Evolutionary conservation across 2,113 vertebrate genomes (phyloP), one percentile per base, ranked within the genome.

Genomic region (Petrocephalus zakoni): DNA sequence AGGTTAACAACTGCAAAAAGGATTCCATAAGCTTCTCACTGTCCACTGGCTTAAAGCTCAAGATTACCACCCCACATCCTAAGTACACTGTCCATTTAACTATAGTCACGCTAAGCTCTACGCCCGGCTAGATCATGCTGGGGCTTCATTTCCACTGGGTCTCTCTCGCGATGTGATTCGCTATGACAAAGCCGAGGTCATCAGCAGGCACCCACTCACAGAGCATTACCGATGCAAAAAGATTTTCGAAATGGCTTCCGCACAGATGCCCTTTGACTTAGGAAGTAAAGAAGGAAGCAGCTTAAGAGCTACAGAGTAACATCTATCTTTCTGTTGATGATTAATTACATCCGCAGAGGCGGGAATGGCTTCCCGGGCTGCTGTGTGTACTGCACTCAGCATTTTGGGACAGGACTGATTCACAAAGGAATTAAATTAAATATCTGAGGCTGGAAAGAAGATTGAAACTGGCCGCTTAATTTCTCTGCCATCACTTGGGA

Each of bases 371-470:
- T 55, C 2, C 81, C 13, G 0, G 82, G 13, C 64, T 56, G 46
- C 88, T 42, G 29, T 17, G n/a, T 52, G 61, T 25, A 87, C 25
- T 15, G 46, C 47, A 58, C 19, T 75, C 84, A 89, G 88, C 78
- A 21, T 87, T 13, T 85, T 21, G 49, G 52, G 46, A 78, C 13
- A 81, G 6, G 25, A 84, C 29, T 86, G 84, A 53, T 34, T 89
- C 88, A 86, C 88, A 86, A 51, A 89, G 64, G 64, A 55, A 72
- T 56, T 86, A 37, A 85, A 85, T 49, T 49, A 72, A 89, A 55
- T 78, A 78, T 75, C 47, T 86, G 61, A 56, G 37, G 42, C 84
- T 56, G 84, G 61, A 75, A 89, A 78, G 64, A 42, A 56, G 17
- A 49, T 29, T 72, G 46, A 11, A 53, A 53, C 17, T 34, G 49